Percentiles rank a stretch among this genome's conserved stretches.
Evolutionary conservation across 1,140 invertebrate genomes (phyloP).

Genomic region (Drosophila arawakana): DNA sequence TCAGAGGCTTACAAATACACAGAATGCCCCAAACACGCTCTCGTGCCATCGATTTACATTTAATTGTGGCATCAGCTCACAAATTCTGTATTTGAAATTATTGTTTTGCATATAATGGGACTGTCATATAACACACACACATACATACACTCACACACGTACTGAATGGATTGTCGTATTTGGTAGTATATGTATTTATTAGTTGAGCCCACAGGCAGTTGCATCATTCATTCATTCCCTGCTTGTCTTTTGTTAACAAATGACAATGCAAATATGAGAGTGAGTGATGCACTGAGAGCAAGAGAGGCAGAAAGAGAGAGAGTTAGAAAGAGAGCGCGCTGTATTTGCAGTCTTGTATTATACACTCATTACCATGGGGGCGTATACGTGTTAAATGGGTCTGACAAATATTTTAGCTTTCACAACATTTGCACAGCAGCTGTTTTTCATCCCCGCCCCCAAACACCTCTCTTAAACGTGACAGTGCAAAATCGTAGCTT

Average conservation of each 20-base stretch:
- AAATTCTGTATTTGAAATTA: slow-evolving; percentile 53
- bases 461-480: slow-evolving; percentile 57
- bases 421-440: slow-evolving; percentile 65
- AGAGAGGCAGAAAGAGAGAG: slow-evolving; percentile 22
- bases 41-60: slow-evolving; percentile 46
- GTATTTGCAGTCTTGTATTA: slow-evolving; percentile 66
- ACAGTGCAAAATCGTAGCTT: slow-evolving; percentile 60
- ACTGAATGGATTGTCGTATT: background rate
- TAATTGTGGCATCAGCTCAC: slow-evolving; percentile 48
- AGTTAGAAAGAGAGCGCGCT: background rate
- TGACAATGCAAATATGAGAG: slow-evolving; percentile 76
- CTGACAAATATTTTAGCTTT: slow-evolving; percentile 69
- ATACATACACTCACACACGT: background rate
- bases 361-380: slow-evolving; percentile 79
- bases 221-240: slow-evolving; percentile 37
- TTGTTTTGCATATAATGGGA: slow-evolving; percentile 41
- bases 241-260: slow-evolving; percentile 73
- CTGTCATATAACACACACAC: slow-evolving; percentile 39
- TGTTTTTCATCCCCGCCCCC: background rate
- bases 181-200: slow-evolving; percentile 60
- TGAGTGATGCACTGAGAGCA: slow-evolving; percentile 7
- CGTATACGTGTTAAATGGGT: slow-evolving; percentile 79
- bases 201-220: slow-evolving; percentile 68
- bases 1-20: background rate
- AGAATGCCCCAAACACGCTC: background rate